phyloP scores from a whole-genome alignment of 53 echinoderm and acorn worm genomes.

The Arbacia lixula region DNA sequence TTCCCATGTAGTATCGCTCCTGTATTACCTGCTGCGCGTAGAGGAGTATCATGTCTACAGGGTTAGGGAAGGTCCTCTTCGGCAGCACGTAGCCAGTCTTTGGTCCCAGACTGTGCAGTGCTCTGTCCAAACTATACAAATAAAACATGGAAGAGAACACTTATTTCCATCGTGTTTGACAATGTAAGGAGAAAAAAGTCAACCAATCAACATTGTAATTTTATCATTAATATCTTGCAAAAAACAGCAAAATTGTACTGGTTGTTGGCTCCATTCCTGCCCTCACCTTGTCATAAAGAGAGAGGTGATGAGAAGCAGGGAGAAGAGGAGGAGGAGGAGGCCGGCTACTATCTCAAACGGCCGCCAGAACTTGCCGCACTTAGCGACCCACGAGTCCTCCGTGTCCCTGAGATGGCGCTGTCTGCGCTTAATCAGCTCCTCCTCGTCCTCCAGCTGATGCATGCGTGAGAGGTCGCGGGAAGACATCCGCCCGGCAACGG shows the following conservation, averaged over 20 bases:
- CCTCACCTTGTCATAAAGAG: constrained; percentile 77
- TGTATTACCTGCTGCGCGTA: constrained; percentile 67
- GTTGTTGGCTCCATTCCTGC: too few relatives aligned
- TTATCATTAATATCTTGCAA: background rate
- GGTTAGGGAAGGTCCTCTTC: constrained; percentile 71
- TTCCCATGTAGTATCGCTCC: too few relatives aligned
- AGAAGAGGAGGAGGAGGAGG: constrained; percentile 55
- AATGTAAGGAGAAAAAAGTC: background rate
- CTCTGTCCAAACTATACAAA: constrained; percentile 58
- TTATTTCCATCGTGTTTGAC: too few relatives aligned
- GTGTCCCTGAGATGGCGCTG: constrained; percentile 71
- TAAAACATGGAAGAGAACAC: background rate
- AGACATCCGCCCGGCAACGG: constrained; percentile 28
- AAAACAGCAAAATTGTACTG: too few relatives aligned
- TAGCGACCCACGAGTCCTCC: constrained; percentile 16
- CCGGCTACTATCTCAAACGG: constrained; percentile 76
- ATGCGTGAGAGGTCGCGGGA: constrained; percentile 38
- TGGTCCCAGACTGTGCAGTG: constrained; percentile 75
- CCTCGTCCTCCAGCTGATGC: constrained; percentile 73
- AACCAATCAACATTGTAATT: background rate
- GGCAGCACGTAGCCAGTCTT: constrained; percentile 82
- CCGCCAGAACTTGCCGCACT: constrained; percentile 78
- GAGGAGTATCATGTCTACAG: constrained; percentile 73
- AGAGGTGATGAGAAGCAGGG: constrained; percentile 60
- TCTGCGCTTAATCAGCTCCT: constrained; percentile 73